Percentiles rank a stretch among this genome's conserved stretches.
Evolutionary conservation across 1,140 invertebrate genomes (phyloP).

Genomic region (Drosophila biarmipes): DNA sequence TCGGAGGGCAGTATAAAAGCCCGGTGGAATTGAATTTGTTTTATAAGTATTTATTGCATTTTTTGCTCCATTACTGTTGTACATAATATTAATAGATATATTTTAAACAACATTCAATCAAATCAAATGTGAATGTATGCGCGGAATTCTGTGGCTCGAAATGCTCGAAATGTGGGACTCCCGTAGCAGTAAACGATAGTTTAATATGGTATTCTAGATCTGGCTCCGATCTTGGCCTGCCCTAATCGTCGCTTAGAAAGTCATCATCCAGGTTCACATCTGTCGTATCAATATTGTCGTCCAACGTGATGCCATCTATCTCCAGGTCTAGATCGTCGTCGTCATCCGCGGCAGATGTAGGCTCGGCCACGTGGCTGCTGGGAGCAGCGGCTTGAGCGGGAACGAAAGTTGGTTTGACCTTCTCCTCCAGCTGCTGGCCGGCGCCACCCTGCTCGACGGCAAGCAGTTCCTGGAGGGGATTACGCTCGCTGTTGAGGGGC

Average conservation of each 20-base stretch:
- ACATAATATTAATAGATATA: conserved; percentile 67
- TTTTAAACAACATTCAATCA: conserved; percentile 71
- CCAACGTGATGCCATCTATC: conserved; percentile 87
- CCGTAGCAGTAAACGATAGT: conserved; percentile 53
- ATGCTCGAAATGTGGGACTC: conserved; percentile 40
- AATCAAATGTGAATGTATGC: conserved; percentile 71
- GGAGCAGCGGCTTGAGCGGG: conserved; percentile 8
- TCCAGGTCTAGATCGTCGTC: conserved; percentile 87
- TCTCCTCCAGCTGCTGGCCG: conserved; percentile 55
- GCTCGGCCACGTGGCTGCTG: conserved; percentile 42
- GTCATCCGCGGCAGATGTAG: conserved; percentile 63
- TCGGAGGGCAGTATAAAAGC: not conserved
- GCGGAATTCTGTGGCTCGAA: conserved; percentile 68
- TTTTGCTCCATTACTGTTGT: conserved; percentile 57
- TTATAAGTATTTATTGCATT: conserved; percentile 67
- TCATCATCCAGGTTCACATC: conserved; percentile 84
- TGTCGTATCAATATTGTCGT: conserved; percentile 88
- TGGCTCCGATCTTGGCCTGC: conserved; percentile 15
- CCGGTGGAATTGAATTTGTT: conserved; percentile 11
- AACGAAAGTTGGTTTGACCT: conserved; percentile 60
- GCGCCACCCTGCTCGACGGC: conserved; percentile 53
- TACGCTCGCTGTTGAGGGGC: conserved; percentile 89
- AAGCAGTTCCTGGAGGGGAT: conserved; percentile 90
- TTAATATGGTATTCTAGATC: conserved; percentile 47
- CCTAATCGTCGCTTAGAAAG: conserved; percentile 80